These are phyloP conservation scores for Limnephilus lunatus DNA, from an alignment of 2,888 invertebrate species.

Conservation along the genomic window DNA sequence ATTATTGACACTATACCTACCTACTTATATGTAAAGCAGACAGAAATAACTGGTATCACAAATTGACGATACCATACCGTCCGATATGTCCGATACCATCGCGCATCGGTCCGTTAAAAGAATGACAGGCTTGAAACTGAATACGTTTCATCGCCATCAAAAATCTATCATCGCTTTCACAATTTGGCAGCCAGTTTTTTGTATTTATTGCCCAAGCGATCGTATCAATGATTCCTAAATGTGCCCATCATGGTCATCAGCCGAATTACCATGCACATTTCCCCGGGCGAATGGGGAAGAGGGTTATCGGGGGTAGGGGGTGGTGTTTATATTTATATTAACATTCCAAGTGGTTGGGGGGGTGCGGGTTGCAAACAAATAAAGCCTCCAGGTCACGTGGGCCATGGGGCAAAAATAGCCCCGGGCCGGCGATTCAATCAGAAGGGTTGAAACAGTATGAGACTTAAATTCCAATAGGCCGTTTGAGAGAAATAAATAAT, in stretches of 20 bases:
- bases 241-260: constrained; percentile 17
- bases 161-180: not conserved
- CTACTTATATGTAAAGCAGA: not conserved
- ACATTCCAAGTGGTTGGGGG: constrained; percentile 24
- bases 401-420: constrained; percentile 46
- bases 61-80: not conserved
- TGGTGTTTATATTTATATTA: constrained; percentile 45
- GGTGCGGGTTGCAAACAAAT: constrained; percentile 42
- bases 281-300: not conserved
- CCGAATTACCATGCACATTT: constrained; percentile 8
- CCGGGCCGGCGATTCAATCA: constrained; percentile 36
- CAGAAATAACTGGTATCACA: not conserved
- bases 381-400: constrained; percentile 47
- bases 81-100: not conserved
- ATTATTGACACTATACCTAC: not conserved
- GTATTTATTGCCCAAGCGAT: constrained; percentile 14
- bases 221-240: constrained; percentile 17
- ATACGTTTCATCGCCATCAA: not conserved
- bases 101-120: not conserved
- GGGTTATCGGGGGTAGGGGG: not conserved
- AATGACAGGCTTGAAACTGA: not conserved
- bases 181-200: not conserved
- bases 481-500: not conserved
- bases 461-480: constrained; percentile 30
- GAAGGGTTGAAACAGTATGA: constrained; percentile 22